Evolutionary conservation across 1,140 invertebrate genomes (phyloP).

Genomic region (Pomphorhynchus laevis): DNA sequence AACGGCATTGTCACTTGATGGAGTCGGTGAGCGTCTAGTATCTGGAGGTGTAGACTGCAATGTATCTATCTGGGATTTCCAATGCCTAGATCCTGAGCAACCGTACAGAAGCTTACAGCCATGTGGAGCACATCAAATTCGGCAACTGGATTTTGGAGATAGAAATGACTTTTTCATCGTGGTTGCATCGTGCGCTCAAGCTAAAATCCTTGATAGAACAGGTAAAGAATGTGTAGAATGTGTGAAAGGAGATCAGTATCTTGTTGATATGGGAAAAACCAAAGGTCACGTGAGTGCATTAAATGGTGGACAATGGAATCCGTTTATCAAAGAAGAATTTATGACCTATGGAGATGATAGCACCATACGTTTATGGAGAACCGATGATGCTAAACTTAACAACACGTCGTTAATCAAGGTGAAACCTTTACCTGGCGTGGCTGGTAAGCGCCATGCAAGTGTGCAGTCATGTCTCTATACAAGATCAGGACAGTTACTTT

Average conservation of each 20-base stretch:
- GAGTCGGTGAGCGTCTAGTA: slow-evolving; percentile 51
- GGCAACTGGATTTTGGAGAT: slow-evolving; percentile 47
- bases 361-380: slow-evolving; percentile 14
- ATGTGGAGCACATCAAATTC: slow-evolving; percentile 66
- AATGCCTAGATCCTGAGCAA: slow-evolving; percentile 52
- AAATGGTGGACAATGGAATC: slow-evolving; percentile 67
- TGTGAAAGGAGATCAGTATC: slow-evolving; percentile 71
- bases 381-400: background rate
- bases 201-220: slow-evolving; percentile 70
- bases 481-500: background rate
- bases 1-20: slow-evolving; percentile 49
- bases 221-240: slow-evolving; percentile 77
- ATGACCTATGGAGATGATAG: slow-evolving; percentile 60
- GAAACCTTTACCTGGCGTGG: background rate
- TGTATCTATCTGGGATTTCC: slow-evolving; percentile 82
- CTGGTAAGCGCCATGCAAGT: background rate
- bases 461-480: background rate
- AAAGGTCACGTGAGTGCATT: slow-evolving; percentile 72
- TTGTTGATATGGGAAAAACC: slow-evolving; percentile 58
- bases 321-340: slow-evolving; percentile 54
- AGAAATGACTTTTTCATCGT: slow-evolving; percentile 75
- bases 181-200: slow-evolving; percentile 42
- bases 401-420: too few relatives aligned
- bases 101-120: slow-evolving; percentile 62
- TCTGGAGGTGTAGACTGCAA: slow-evolving; percentile 69